Conservation (phyloP, 1,140 invertebrate species). For the Rhizoglyphus robini region DNA sequence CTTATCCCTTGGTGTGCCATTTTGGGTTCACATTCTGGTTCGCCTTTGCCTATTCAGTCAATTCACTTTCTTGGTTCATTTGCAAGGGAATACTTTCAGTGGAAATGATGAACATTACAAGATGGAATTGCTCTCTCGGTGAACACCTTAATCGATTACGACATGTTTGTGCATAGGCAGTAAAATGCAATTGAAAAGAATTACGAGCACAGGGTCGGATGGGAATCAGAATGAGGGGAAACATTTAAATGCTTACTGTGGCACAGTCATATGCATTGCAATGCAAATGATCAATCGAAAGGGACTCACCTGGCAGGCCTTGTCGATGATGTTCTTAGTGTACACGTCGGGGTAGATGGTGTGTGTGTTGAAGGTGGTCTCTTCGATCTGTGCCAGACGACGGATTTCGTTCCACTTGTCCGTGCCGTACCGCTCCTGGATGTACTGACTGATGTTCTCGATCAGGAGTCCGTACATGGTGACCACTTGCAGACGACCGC, state of each 20-base stretch:
- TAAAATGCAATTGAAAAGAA: too few relatives aligned
- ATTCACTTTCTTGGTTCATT: too few relatives aligned
- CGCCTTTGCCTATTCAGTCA: too few relatives aligned
- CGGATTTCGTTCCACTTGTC: constrained; percentile 77
- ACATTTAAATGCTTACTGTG: neutral
- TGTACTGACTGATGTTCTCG: constrained; percentile 80
- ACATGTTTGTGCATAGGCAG: too few relatives aligned
- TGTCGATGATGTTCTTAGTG: constrained; percentile 64
- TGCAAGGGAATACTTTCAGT: too few relatives aligned
- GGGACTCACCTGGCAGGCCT: constrained; percentile 56
- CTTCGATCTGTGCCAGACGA: constrained; percentile 59
- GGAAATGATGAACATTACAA: too few relatives aligned
- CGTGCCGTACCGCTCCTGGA: constrained; percentile 75
- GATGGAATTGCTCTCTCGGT: too few relatives aligned
- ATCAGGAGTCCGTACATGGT: constrained; percentile 84
- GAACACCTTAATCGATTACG: too few relatives aligned
- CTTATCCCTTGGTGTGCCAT: too few relatives aligned
- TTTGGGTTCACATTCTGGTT: too few relatives aligned
- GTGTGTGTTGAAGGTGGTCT: constrained; percentile 75
- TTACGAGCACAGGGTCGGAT: too few relatives aligned
- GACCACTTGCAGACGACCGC: too few relatives aligned
- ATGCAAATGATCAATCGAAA: neutral
- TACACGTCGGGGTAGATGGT: constrained; percentile 81
- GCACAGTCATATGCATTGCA: neutral
- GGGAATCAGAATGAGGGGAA: neutral